Conservation (phyloP, 2,888 invertebrate genomes). For the Rhagium mordax region DNA sequence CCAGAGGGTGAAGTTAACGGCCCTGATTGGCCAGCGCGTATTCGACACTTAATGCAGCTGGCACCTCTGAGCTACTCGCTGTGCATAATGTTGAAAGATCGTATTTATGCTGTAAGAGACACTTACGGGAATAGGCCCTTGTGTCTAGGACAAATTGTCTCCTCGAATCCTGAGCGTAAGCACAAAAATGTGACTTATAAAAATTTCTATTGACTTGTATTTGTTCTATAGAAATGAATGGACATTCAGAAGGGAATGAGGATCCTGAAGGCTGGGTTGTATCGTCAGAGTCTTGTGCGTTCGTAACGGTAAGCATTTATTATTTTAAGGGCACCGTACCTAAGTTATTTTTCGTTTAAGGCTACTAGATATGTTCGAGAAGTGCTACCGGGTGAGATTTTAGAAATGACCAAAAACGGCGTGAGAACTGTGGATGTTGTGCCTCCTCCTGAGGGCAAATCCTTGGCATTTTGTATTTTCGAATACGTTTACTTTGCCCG, state of each 20-base stretch:
- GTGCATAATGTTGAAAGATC: constrained; percentile 93
- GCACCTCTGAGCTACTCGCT: constrained; percentile 96
- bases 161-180: constrained; percentile 48
- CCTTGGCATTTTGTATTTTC: constrained; percentile 97
- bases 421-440: constrained; percentile 90
- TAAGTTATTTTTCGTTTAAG: constrained; percentile 17
- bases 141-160: constrained; percentile 91
- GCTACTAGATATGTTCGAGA: constrained; percentile 93
- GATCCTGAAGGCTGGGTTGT: constrained; percentile 93
- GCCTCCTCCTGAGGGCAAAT: constrained; percentile 82
- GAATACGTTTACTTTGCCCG: constrained; percentile 99
- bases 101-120: constrained; percentile 95
- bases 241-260: constrained; percentile 68
- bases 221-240: constrained; percentile 54
- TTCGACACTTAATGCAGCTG: constrained; percentile 93
- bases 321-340: not conserved
- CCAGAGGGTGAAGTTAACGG: constrained; percentile 90
- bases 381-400: constrained; percentile 93
- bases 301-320: constrained; percentile 75
- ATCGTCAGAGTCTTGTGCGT: constrained; percentile 97
- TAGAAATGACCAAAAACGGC: constrained; percentile 90
- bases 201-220: constrained; percentile 1
- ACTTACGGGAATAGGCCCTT: constrained; percentile 98
- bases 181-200: constrained; percentile 13
- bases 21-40: constrained; percentile 94